Evolutionary conservation across 2,113 vertebrate genomes (phyloP), one percentile per base, ranked within the genome.

Genomic region (Bufo bufo): DNA sequence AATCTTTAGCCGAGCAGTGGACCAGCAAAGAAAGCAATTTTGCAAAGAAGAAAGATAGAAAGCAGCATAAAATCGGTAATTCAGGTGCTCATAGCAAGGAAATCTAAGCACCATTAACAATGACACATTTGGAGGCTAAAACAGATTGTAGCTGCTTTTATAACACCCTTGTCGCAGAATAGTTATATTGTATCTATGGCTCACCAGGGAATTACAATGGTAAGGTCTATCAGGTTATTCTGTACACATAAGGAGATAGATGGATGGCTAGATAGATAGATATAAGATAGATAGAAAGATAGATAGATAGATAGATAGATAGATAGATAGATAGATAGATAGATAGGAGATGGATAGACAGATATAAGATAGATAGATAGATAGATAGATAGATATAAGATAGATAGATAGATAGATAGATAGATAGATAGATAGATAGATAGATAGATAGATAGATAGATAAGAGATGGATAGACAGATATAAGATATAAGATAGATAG

Each of bases 31-130:
- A 54, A 84, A 89, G 63, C 82, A 69, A 49, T 47, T 80, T 85
- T 81, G 72, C 85, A 87, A 91, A 92, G 89, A 63, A 49, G 66
- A 77, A 1, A 87, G 83, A 78, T 85, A n/a, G 69, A 79, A 82
- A 23, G 77, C 8, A 81, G 50, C 23, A 74, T 52, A 78, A 86
- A 54, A 85, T 77, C 80, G 66, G 58, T 61, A 77, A 84, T 74
- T 69, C 61, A 84, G 71, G 74, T 77, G 82, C 81, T 61, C 49
- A 77, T 20, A 89, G 82, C 81, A 89, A 77, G 66, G 43, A 78
- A 20, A 82, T 82, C 83, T 84, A 84, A 84, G 72, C n/a, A 17
- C 56, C 49, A 84, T 66, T 77, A 33, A 89, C 23, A 89, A 89
- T 75, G 72, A 89, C 75, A 77, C 87, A 77, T 45, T 58, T 4